A percentile compares a stretch with the other conserved stretches of the same genome.
phyloP scores from a whole-genome alignment of 2,888 invertebrate species.

The Eristalis arbustorum region DNA sequence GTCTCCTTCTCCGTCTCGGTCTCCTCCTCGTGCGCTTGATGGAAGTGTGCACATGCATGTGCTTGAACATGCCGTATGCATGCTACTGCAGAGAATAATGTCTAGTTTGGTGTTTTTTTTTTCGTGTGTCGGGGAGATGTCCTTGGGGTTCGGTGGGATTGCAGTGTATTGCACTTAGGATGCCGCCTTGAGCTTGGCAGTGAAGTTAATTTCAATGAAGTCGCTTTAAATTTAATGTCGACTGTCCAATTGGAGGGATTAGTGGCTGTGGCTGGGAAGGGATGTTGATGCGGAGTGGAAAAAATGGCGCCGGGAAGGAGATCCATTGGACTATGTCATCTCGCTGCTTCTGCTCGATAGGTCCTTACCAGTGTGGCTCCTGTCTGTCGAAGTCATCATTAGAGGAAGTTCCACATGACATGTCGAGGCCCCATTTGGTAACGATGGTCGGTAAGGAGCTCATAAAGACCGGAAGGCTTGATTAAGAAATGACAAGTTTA shows the following conservation, averaged over 20 bases:
- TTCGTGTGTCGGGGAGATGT: neutral
- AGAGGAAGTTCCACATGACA: too few relatives aligned
- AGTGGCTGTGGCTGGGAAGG: neutral
- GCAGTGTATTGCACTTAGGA: slow-evolving; percentile 45
- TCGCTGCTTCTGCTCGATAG: too few relatives aligned
- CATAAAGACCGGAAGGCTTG: too few relatives aligned
- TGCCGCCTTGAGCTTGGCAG: slow-evolving; percentile 47
- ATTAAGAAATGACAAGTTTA: too few relatives aligned
- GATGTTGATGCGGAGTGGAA: too few relatives aligned
- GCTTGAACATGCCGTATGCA: slow-evolving; percentile 2
- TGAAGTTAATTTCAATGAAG: slow-evolving; percentile 41
- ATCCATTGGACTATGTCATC: too few relatives aligned
- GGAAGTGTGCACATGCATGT: slow-evolving; percentile 14
- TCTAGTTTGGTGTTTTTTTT: neutral
- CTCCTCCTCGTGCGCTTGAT: neutral
- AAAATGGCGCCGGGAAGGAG: too few relatives aligned
- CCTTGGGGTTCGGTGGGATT: neutral
- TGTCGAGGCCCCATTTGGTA: too few relatives aligned
- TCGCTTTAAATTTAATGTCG: slow-evolving; percentile 48
- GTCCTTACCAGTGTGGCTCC: too few relatives aligned
- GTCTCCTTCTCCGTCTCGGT: too few relatives aligned
- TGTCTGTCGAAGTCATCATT: too few relatives aligned
- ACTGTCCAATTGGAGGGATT: slow-evolving; percentile 2
- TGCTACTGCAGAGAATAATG: neutral
- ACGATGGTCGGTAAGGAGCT: too few relatives aligned